phyloP scores from a whole-genome alignment of 2,797 vertebrate species.

The Benthosema pterotum region DNA sequence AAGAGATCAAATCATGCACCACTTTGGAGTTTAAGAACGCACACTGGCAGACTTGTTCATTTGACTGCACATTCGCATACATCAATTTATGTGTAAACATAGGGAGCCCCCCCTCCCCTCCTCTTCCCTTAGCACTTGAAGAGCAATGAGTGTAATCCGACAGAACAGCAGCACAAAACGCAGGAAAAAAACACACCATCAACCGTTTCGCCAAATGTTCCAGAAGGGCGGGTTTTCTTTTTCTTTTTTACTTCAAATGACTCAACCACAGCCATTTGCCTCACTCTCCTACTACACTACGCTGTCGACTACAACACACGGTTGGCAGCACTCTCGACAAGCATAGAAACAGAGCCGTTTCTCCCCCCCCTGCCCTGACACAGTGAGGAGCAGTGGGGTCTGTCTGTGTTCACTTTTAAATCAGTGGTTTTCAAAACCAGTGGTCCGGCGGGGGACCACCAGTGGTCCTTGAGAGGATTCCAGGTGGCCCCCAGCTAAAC shows the following conservation, averaged over 20 bases:
- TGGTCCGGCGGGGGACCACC: no score
- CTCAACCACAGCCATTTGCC: conserved; percentile 32
- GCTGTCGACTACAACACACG: background rate
- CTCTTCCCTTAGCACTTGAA: background rate
- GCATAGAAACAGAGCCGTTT: conserved; percentile 21
- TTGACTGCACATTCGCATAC: background rate
- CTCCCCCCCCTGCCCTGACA: conserved; percentile 10
- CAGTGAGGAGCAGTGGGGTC: conserved; percentile 37
- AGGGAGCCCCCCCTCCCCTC: conserved; percentile 4
- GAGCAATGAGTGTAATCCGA: conserved; percentile 25
- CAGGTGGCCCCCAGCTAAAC: no score
- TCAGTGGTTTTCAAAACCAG: no score
- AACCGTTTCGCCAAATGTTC: conserved; percentile 48
- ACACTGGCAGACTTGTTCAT: background rate
- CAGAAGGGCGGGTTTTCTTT: conserved; percentile 26
- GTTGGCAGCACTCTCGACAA: conserved; percentile 6
- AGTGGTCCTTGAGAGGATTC: no score
- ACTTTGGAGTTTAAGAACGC: conserved; percentile 1
- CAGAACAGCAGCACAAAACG: conserved; percentile 34
- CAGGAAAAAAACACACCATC: conserved; percentile 23
- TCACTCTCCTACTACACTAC: background rate
- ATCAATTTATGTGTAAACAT: background rate
- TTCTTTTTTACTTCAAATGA: conserved; percentile 42
- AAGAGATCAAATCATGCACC: conserved; percentile 17
- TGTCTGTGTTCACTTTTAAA: conserved; percentile 41